Conservation (phyloP, 2,888 invertebrate genomes). For the Andricus curvator region DNA sequence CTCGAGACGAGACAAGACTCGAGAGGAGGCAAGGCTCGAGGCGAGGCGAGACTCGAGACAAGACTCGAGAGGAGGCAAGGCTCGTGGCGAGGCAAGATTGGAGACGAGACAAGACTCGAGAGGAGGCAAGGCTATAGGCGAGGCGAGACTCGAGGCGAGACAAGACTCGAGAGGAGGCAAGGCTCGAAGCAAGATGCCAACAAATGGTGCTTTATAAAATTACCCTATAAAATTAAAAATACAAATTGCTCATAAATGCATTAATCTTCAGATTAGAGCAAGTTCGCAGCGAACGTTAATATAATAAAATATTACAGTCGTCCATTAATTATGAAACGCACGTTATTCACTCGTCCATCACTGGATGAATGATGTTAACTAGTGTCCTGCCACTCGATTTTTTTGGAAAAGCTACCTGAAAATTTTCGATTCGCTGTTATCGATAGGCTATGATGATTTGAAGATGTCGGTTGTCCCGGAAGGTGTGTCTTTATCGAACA, state of each 20-base stretch:
- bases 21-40: too few relatives aligned
- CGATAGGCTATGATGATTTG: constrained; percentile 64
- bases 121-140: too few relatives aligned
- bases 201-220: too few relatives aligned
- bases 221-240: not conserved
- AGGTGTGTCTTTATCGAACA: constrained; percentile 68
- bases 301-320: not conserved
- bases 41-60: too few relatives aligned
- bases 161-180: too few relatives aligned
- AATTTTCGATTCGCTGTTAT: constrained; percentile 41
- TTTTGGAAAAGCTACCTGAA: constrained; percentile 30
- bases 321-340: constrained; percentile 13
- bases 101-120: too few relatives aligned
- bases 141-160: too few relatives aligned
- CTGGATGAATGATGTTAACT: not conserved
- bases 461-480: constrained; percentile 69
- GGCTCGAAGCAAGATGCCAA: too few relatives aligned
- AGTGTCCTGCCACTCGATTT: constrained; percentile 2
- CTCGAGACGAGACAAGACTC: too few relatives aligned
- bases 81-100: too few relatives aligned
- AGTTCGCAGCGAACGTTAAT: constrained; percentile 6
- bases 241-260: not conserved
- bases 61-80: too few relatives aligned
- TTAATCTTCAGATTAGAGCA: not conserved
- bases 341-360: not conserved